phyloP scores from a whole-genome alignment of 2,888 invertebrate genomes.

The Stenurella melanura region DNA sequence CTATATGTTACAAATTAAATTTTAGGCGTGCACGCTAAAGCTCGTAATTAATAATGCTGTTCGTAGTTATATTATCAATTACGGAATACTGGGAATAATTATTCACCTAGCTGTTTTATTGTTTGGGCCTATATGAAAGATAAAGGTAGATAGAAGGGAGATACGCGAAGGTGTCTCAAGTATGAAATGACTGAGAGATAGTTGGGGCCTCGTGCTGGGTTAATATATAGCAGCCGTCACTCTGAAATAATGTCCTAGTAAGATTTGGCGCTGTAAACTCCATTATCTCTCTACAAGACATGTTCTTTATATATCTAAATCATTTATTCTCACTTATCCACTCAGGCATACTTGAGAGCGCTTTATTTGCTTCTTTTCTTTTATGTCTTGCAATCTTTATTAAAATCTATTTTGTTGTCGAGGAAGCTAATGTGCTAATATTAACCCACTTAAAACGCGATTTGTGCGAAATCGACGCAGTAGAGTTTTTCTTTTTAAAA shows the following conservation, averaged over 20 bases:
- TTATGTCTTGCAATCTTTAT: constrained; percentile 4
- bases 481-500: too few species aligned
- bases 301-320: constrained; percentile 44
- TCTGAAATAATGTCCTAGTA: constrained; percentile 42
- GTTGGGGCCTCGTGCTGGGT: constrained; percentile 19
- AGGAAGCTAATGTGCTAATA: too few species aligned
- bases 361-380: constrained; percentile 12
- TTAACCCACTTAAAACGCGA: too few species aligned
- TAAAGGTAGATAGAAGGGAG: neutral
- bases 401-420: neutral
- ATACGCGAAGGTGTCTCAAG: constrained; percentile 7
- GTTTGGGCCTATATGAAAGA: neutral
- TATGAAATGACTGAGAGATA: constrained; percentile 20
- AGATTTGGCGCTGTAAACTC: constrained; percentile 42
- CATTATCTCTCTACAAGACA: constrained; percentile 42
- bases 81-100: neutral
- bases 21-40: neutral
- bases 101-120: neutral
- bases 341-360: constrained; percentile 12
- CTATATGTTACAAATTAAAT: neutral
- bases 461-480: too few species aligned
- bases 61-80: neutral
- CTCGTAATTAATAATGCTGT: neutral
- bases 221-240: constrained; percentile 43
- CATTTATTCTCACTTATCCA: constrained; percentile 44